phyloP scores from a whole-genome alignment of 1,140 invertebrate species.

The Diprion similis region DNA sequence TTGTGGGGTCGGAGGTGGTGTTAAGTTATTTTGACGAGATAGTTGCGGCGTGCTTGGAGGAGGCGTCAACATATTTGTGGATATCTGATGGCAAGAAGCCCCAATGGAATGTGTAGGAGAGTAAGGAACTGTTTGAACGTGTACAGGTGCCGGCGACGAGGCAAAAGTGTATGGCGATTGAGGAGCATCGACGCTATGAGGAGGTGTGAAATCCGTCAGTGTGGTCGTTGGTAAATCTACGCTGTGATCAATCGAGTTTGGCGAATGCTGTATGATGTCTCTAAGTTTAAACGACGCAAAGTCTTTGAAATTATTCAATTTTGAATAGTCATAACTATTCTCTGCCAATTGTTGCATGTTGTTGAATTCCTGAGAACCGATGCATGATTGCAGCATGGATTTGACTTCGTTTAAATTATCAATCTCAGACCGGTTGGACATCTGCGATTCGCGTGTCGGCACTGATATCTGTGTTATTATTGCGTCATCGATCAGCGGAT shows the following conservation, averaged over 20 bases:
- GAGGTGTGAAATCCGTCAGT: constrained; percentile 8
- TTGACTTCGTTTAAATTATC: background rate
- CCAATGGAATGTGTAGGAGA: background rate
- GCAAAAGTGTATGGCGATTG: background rate
- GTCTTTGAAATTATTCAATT: background rate
- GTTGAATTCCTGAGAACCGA: background rate
- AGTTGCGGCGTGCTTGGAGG: background rate
- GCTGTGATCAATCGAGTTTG: background rate
- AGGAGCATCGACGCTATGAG: constrained; percentile 11
- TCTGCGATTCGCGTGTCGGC: background rate
- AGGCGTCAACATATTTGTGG: background rate
- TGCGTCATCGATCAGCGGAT: background rate
- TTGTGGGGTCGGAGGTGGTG: background rate
- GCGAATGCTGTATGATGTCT: background rate
- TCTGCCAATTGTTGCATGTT: background rate
- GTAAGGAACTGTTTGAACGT: background rate
- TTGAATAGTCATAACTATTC: background rate
- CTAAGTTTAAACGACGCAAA: background rate
- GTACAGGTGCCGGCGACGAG: background rate
- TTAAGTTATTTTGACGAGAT: background rate
- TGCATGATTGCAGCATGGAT: background rate
- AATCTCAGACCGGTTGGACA: background rate
- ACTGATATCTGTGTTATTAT: background rate
- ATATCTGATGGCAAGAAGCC: background rate
- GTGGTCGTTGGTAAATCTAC: background rate